Evolutionary conservation across 2,888 invertebrate genomes (phyloP).

Genomic region (Conomelus anceps): DNA sequence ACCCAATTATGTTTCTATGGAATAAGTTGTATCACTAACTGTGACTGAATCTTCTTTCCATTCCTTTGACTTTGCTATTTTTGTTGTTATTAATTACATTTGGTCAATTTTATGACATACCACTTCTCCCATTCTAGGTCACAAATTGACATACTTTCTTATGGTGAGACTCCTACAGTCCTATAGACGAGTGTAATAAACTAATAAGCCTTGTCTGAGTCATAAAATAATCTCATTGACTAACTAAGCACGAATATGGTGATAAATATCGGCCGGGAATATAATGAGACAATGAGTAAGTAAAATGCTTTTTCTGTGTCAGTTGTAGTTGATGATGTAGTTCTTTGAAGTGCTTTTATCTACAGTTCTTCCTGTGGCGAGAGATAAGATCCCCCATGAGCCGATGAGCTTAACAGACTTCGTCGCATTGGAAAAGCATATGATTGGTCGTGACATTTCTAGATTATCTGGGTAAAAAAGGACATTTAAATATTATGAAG

Average conservation of each 20-base stretch:
- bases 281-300: not conserved
- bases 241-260: not conserved
- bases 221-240: not conserved
- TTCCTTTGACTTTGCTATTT: no score
- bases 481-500: no score
- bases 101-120: not conserved
- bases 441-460: no score
- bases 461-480: no score
- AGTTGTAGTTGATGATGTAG: not conserved
- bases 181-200: not conserved
- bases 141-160: not conserved
- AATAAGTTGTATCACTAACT: no score
- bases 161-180: not conserved
- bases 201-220: not conserved
- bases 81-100: not conserved
- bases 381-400: not conserved
- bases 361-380: not conserved
- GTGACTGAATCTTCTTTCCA: no score
- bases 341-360: not conserved
- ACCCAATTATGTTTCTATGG: no score
- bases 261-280: not conserved
- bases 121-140: not conserved
- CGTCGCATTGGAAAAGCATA: no score
- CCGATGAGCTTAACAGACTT: not conserved
- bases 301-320: not conserved